Conservation (phyloP, 1,140 invertebrate genomes). For the Littorina saxatilis region DNA sequence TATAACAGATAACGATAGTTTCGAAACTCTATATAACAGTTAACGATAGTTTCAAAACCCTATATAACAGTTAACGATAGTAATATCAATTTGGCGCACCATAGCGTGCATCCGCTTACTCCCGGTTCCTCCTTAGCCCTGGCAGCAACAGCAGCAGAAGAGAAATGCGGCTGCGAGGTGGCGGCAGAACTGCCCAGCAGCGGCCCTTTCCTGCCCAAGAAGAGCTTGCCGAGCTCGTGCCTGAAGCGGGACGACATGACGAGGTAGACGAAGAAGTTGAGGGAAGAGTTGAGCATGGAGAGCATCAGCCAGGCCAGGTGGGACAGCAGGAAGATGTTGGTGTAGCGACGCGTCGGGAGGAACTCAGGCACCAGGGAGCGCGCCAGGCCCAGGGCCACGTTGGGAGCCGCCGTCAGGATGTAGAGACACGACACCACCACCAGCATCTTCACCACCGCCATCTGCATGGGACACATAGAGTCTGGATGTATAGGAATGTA, state of each 20-base stretch:
- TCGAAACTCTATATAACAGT: no score
- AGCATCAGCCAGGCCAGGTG: not conserved
- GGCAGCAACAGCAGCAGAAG: no score
- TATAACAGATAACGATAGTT: no score
- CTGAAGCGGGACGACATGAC: conserved; percentile 25
- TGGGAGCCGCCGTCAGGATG: conserved; percentile 17
- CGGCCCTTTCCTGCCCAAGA: no score
- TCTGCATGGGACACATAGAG: not conserved
- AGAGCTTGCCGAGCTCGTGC: not conserved
- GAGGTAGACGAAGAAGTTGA: conserved; percentile 30
- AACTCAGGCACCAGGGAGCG: not conserved
- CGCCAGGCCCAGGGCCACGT: not conserved
- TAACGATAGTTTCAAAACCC: no score
- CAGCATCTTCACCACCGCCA: conserved; percentile 20
- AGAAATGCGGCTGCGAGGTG: no score
- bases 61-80: no score
- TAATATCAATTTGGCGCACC: no score
- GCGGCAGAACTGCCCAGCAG: no score
- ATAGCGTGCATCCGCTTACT: no score
- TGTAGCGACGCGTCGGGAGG: not conserved
- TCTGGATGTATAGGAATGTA: no score
- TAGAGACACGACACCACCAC: conserved; percentile 26
- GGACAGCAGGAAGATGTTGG: conserved; percentile 16
- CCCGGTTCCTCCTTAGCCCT: no score
- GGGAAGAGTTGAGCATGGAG: not conserved